Evolutionary conservation across 2,113 vertebrate species (phyloP).

Genomic region (Kryptolebias marmoratus): DNA sequence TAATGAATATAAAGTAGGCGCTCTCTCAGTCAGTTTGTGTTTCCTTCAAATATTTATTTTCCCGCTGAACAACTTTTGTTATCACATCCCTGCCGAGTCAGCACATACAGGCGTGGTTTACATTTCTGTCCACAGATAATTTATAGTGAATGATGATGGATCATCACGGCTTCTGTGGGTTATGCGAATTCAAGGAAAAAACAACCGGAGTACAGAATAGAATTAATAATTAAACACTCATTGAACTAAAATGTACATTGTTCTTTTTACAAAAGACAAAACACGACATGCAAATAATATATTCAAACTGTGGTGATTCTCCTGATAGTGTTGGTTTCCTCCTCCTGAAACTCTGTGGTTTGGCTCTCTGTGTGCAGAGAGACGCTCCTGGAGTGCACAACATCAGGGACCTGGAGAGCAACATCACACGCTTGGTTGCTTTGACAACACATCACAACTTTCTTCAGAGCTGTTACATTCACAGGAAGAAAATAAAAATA

Average conservation of each 20-base stretch:
- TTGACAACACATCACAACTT: not conserved
- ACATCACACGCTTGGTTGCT: not conserved
- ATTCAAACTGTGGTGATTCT: slow-evolving; percentile 71
- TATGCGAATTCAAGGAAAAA: not conserved
- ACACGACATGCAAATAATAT: not conserved
- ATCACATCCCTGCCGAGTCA: not conserved
- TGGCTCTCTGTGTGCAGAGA: slow-evolving; percentile 37
- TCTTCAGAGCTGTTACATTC: not conserved
- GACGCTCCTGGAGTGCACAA: slow-evolving; percentile 43
- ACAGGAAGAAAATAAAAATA: not conserved
- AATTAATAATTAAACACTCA: not conserved
- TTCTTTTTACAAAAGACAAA: slow-evolving; percentile 15
- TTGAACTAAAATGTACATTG: not conserved
- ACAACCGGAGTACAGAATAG: not conserved
- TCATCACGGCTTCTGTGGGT: not conserved
- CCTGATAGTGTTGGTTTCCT: slow-evolving; percentile 33
- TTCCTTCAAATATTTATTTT: not conserved
- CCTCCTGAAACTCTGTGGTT: slow-evolving; percentile 9
- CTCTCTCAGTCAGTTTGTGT: not conserved
- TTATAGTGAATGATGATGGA: not conserved
- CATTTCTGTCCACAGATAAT: not conserved
- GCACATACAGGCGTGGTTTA: not conserved
- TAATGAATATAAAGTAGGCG: not conserved
- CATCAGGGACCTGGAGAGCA: slow-evolving; percentile 66
- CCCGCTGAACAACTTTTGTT: not conserved